Base-by-base conservation (phyloP, 2,888 invertebrate species). In the Ophioninae sp. region DNA sequence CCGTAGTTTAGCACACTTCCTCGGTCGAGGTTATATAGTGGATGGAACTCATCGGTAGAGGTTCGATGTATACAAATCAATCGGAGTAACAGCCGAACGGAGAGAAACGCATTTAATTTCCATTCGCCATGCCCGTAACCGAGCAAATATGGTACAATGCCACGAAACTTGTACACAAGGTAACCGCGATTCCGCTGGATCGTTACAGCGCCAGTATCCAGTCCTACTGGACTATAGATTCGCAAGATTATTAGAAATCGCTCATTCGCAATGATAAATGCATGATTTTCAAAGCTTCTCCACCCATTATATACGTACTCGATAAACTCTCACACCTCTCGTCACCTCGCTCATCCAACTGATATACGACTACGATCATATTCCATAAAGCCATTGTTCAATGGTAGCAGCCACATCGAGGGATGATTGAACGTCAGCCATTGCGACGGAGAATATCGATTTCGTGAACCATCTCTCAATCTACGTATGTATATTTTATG, bases 11-110 rank as follows among this genome's bases (percentile, higher is more conserved):
- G 90, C 89, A 89, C 91, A 92, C 89, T 90, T 92, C 89, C 91
- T 90, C 88, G 87, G 50, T 50, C 13, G 17, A 13, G 13, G 50
- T 81, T 85, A 64, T 68, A 56, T 59, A 57, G n/a, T 64, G 37
- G 72, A 68, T 44, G 85, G 59, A 81, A 77, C 72, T 85, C 87
- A 86, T 85, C 88, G 87, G 81, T 87, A 87, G 88, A 88, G 91
- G 50, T 61, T 92, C 89, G 89, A 89, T 90, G 91, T 91, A 91
- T 92, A 91, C 91, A 91, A 92, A 93, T 92, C 92, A 92, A 92
- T 92, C 91, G 89, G 88, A 87, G 88, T 90, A 90, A 91, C 91
- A 91, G 91, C 88, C 89, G 91, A 92, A 89, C 50, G 17, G 50
- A 50, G 50, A 17, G 50, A 3, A 90, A 91, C 88, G 89, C 92